phyloP scores from a whole-genome alignment of 2,888 invertebrate genomes.

The Nemoura dubitans region DNA sequence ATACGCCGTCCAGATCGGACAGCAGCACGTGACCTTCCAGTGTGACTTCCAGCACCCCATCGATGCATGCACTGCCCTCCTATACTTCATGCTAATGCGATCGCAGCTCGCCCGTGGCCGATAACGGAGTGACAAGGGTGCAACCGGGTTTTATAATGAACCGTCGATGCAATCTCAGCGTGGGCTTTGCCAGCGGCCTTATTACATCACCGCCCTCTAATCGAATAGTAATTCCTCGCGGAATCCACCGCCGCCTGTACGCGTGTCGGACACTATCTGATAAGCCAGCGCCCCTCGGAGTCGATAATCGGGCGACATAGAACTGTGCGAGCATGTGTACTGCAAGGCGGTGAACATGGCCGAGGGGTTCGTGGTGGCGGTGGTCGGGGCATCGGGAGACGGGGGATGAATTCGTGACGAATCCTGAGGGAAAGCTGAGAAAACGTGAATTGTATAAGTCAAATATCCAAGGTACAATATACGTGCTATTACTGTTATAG shows the following conservation, averaged over 20 bases:
- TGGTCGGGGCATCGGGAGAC: too few species aligned
- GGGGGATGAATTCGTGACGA: too few species aligned
- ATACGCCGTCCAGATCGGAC: neutral
- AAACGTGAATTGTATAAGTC: too few species aligned
- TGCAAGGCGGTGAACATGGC: neutral
- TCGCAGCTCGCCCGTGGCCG: neutral
- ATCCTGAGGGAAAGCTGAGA: too few species aligned
- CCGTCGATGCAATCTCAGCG: neutral
- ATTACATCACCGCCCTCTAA: neutral
- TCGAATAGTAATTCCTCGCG: neutral
- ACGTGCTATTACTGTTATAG: too few species aligned
- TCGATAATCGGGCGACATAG: neutral
- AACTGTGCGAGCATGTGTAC: neutral
- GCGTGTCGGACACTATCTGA: neutral
- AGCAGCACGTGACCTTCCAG: too few species aligned
- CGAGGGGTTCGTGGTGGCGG: neutral
- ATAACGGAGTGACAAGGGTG: conserved; percentile 7
- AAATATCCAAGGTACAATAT: too few species aligned
- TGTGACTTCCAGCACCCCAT: too few species aligned
- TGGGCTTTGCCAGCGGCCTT: neutral
- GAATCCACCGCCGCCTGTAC: neutral
- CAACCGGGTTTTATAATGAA: neutral
- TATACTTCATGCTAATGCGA: neutral
- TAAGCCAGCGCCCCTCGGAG: neutral
- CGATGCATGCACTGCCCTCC: too few species aligned